Evolutionary conservation across 2,888 invertebrate species (phyloP).

Genomic region (Andrena flavipes): DNA sequence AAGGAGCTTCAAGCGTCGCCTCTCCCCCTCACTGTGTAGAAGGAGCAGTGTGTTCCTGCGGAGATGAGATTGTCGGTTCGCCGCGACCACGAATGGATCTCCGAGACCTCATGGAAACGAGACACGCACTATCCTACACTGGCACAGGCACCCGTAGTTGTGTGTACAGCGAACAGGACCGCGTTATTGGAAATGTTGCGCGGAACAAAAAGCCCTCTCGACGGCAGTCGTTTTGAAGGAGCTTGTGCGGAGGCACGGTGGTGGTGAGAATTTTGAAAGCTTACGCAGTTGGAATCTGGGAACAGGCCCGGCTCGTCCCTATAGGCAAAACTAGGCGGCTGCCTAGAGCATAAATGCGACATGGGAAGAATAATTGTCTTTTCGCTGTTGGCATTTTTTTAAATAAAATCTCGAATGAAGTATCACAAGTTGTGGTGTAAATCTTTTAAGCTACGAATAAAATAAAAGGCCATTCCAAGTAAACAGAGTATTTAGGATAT

Average conservation of each 20-base stretch:
- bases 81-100: slow-evolving; percentile 53
- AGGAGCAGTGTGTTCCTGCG: slow-evolving; percentile 57
- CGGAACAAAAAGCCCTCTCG: slow-evolving; percentile 37
- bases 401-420: not conserved
- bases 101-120: slow-evolving; percentile 33
- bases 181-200: slow-evolving; percentile 37
- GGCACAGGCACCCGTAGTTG: not conserved
- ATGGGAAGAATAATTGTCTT: too few species aligned
- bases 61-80: slow-evolving; percentile 67
- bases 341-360: too few species aligned
- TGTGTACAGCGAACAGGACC: not conserved
- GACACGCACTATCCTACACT: slow-evolving; percentile 40
- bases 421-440: not conserved
- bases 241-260: not conserved
- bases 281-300: not conserved
- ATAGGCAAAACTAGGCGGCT: too few species aligned
- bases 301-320: not conserved
- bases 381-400: too few species aligned
- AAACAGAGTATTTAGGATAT: not conserved
- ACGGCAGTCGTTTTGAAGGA: not conserved
- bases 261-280: not conserved
- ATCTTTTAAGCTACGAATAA: too few species aligned
- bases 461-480: too few species aligned
- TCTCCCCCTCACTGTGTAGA: slow-evolving; percentile 21
- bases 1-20: slow-evolving; percentile 61